Evolutionary conservation across 2,797 vertebrate species (phyloP).

Genomic region (Chloroceryle amazona): DNA sequence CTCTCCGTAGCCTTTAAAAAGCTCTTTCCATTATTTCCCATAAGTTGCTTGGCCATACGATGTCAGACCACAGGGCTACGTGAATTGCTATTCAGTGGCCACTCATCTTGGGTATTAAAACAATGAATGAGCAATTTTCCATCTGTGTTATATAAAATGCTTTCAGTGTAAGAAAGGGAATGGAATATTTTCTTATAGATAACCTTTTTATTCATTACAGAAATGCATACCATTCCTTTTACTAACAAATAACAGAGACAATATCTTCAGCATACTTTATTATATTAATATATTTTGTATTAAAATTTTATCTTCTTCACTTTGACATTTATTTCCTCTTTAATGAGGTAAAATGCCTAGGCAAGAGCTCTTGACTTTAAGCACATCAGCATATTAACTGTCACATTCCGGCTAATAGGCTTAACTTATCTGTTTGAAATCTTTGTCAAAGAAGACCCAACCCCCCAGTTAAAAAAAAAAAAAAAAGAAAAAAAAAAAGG

Average conservation of each 20-base stretch:
- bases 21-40: not conserved
- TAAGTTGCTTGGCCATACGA: not conserved
- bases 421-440: constrained; percentile 14
- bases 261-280: constrained; percentile 4
- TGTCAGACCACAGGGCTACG: not conserved
- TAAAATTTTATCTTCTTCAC: constrained; percentile 28
- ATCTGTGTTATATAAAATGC: not conserved
- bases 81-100: not conserved
- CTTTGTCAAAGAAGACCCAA: not conserved
- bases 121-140: not conserved
- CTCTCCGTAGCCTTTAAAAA: not conserved
- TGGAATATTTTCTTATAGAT: not conserved
- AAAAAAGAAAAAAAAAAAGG: not conserved
- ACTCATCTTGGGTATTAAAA: not conserved
- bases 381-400: constrained; percentile 32
- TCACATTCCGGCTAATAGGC: constrained; percentile 33
- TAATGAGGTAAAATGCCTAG: constrained; percentile 31
- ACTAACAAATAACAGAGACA: constrained; percentile 2
- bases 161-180: not conserved
- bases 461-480: not conserved
- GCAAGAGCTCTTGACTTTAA: constrained; percentile 46
- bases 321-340: constrained; percentile 52
- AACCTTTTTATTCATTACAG: constrained; percentile 18
- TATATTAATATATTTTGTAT: constrained; percentile 38
- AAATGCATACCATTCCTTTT: not conserved